phyloP scores from a whole-genome alignment of 2,888 invertebrate species.

The Alentia gelatinosa region DNA sequence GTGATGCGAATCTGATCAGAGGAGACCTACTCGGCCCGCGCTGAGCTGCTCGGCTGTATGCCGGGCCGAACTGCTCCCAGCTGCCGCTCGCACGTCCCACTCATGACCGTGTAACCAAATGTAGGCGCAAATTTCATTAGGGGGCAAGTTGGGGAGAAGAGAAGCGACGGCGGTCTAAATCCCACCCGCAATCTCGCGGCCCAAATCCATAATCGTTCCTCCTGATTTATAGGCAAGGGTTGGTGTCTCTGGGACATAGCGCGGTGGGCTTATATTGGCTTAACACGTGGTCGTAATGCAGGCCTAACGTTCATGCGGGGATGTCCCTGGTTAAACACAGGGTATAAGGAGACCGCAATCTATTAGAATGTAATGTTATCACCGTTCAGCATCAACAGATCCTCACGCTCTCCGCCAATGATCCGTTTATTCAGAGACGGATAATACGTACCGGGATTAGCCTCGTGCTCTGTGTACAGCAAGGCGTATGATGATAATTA shows the following conservation, averaged over 20 bases:
- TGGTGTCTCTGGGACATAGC: background rate
- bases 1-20: slow-evolving; percentile 36
- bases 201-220: background rate
- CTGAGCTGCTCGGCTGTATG: background rate
- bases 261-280: background rate
- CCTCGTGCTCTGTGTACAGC: too few relatives aligned
- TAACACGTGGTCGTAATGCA: background rate
- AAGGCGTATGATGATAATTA: too few relatives aligned
- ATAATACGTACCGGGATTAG: too few relatives aligned
- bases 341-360: background rate
- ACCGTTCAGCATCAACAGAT: background rate
- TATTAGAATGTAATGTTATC: background rate
- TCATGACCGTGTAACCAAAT: slow-evolving; percentile 21
- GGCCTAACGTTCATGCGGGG: too few relatives aligned
- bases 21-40: background rate
- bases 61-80: background rate
- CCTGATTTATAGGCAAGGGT: background rate
- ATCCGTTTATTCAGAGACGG: too few relatives aligned
- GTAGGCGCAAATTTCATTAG: background rate
- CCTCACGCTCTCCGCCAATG: background rate
- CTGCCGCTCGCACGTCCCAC: background rate
- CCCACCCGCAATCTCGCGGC: background rate
- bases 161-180: background rate
- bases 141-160: background rate
- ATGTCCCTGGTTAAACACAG: background rate